Percentiles rank a stretch among this genome's conserved stretches.
Evolutionary conservation across 2,888 invertebrate species (phyloP).

Genomic region (Sipha maydis): DNA sequence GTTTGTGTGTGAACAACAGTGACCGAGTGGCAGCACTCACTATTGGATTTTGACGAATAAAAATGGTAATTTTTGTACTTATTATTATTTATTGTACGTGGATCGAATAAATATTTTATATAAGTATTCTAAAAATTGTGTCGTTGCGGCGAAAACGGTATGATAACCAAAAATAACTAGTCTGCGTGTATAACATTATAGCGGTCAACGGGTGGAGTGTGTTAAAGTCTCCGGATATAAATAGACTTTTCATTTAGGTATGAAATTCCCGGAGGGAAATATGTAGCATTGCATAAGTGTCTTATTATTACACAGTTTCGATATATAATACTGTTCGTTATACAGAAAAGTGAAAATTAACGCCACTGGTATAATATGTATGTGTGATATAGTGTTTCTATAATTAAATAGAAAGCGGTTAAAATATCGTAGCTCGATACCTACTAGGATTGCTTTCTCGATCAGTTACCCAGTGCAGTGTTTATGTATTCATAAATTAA

Average conservation of each 20-base stretch:
- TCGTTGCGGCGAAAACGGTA: neutral
- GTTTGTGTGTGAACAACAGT: slow-evolving; percentile 53
- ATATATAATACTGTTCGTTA: slow-evolving; percentile 29
- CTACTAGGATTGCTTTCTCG: slow-evolving; percentile 56
- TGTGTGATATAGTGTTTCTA: slow-evolving; percentile 46
- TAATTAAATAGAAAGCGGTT: slow-evolving; percentile 62
- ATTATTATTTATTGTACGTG: neutral
- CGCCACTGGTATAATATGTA: neutral
- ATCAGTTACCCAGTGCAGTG: slow-evolving; percentile 14
- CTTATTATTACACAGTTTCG: neutral
- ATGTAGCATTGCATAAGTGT: neutral
- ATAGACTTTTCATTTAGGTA: neutral
- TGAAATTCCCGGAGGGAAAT: neutral
- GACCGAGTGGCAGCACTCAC: slow-evolving; percentile 12
- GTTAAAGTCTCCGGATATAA: neutral
- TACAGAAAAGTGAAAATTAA: slow-evolving; percentile 57
- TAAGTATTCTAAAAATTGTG: neutral
- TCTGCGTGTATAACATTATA: neutral
- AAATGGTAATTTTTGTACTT: slow-evolving; percentile 38
- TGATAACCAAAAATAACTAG: neutral
- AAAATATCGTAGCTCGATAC: slow-evolving; percentile 15
- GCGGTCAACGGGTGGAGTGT: neutral
- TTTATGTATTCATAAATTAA: neutral
- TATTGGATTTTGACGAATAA: slow-evolving; percentile 43
- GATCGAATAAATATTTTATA: too few species aligned